A percentile compares a stretch with the other conserved stretches of the same genome.
These are phyloP conservation scores for Drosophila pseudoobscura DNA, from an alignment of 1,140 invertebrate species.

Conservation along the genomic window DNA sequence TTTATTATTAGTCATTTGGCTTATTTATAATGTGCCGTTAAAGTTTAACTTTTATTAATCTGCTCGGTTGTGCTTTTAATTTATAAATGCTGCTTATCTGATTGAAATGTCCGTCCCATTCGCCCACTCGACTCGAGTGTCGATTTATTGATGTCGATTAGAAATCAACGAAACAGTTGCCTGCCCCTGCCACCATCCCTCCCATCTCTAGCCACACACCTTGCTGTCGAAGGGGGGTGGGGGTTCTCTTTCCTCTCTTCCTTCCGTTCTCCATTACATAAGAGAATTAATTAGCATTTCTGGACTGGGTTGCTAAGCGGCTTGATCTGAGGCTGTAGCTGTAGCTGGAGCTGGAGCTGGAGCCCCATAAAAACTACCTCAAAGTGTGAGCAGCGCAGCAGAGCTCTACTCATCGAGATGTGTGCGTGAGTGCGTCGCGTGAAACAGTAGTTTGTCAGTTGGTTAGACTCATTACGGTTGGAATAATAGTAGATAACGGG, in stretches of 20 bases:
- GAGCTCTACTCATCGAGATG: constrained; percentile 36
- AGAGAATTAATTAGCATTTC: constrained; percentile 57
- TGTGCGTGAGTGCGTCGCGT: constrained; percentile 26
- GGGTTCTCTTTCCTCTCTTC: too few relatives aligned
- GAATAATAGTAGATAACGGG: too few relatives aligned
- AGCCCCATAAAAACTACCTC: constrained; percentile 10
- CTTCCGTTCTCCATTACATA: constrained; percentile 38
- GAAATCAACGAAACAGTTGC: constrained; percentile 35
- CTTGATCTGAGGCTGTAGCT: constrained; percentile 26
- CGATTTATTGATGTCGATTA: constrained; percentile 76
- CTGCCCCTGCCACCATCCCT: not conserved
- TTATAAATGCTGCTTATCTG: constrained; percentile 80
- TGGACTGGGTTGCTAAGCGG: constrained; percentile 25
- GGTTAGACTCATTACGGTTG: constrained; percentile 6
- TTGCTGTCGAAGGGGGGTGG: not conserved
- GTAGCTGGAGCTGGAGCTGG: not conserved
- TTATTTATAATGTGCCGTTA: constrained; percentile 79
- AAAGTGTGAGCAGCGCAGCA: constrained; percentile 2
- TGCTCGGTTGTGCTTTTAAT: constrained; percentile 77
- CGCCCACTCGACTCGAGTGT: constrained; percentile 74
- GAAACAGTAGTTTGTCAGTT: too few relatives aligned
- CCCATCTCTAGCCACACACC: not conserved
- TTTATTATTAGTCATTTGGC: constrained; percentile 80
- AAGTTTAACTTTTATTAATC: constrained; percentile 80
- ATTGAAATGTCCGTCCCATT: constrained; percentile 61